Conservation (phyloP, 1,140 invertebrate genomes). For the Polypedilum pembai region DNA sequence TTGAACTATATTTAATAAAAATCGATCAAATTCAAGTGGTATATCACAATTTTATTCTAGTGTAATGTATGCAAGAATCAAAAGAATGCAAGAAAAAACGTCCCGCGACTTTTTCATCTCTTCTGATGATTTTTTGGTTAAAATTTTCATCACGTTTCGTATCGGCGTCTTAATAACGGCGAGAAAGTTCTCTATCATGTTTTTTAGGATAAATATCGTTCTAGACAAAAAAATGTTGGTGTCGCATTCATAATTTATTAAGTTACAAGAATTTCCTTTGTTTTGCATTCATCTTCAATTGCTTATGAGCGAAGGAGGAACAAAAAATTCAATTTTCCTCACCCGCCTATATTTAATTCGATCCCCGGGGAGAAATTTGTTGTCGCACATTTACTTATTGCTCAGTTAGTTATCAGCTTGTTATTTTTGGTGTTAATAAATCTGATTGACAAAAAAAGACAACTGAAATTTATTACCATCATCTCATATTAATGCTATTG, state of each 20-base stretch:
- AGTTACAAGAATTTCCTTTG: too few species aligned
- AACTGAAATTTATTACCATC: not conserved
- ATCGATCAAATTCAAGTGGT: not conserved
- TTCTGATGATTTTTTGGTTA: not conserved
- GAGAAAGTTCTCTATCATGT: not conserved
- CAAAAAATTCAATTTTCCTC: conserved; percentile 18
- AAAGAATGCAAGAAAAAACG: not conserved
- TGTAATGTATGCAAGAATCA: not conserved
- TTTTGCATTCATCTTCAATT: too few species aligned
- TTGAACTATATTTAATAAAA: not conserved
- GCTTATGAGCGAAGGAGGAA: too few species aligned
- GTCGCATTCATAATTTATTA: too few species aligned
- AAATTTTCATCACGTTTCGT: not conserved
- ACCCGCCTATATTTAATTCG: conserved; percentile 23
- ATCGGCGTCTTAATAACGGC: conserved; percentile 3
- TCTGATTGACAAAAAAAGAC: not conserved
- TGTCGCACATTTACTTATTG: conserved; percentile 15
- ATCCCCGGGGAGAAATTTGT: conserved; percentile 13
- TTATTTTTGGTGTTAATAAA: not conserved
- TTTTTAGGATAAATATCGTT: too few species aligned
- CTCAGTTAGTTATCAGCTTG: conserved; percentile 17
- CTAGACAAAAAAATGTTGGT: too few species aligned
- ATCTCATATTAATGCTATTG: not conserved
- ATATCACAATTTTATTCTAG: not conserved
- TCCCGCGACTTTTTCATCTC: not conserved